phyloP scores from a whole-genome alignment of 2,113 vertebrate species.

The Sinocyclocheilus grahami region DNA sequence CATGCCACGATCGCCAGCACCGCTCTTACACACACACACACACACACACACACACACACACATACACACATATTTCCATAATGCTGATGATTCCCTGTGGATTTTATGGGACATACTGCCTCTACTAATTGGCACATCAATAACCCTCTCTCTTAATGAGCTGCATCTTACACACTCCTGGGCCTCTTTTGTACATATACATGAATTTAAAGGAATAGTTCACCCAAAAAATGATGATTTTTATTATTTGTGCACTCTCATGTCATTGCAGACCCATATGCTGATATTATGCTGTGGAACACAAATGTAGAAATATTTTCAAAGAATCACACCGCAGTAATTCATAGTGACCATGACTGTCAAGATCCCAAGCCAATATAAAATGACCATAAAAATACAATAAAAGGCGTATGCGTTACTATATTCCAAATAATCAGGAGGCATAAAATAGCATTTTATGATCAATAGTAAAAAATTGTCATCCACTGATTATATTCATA shows the following conservation, averaged over 20 bases:
- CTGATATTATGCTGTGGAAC: neutral
- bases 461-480: neutral
- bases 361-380: neutral
- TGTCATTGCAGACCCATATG: neutral
- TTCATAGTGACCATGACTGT: neutral
- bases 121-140: constrained; percentile 82
- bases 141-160: constrained; percentile 71
- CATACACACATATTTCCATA: constrained; percentile 74
- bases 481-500: neutral
- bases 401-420: neutral
- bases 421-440: no score
- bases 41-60: no score
- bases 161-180: constrained; percentile 69
- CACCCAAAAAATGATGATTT: neutral
- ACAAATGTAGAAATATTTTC: neutral
- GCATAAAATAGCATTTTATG: neutral
- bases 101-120: constrained; percentile 71
- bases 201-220: constrained; percentile 7
- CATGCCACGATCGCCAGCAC: neutral
- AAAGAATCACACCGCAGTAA: neutral
- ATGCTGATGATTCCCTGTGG: constrained; percentile 71
- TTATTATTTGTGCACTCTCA: neutral
- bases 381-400: neutral
- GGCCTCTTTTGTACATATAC: constrained; percentile 41
- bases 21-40: no score